A percentile compares a stretch with the other conserved stretches of the same genome.
These are phyloP conservation scores for Alauda arvensis DNA, from an alignment of 2,797 vertebrate genomes.

Conservation along the genomic window DNA sequence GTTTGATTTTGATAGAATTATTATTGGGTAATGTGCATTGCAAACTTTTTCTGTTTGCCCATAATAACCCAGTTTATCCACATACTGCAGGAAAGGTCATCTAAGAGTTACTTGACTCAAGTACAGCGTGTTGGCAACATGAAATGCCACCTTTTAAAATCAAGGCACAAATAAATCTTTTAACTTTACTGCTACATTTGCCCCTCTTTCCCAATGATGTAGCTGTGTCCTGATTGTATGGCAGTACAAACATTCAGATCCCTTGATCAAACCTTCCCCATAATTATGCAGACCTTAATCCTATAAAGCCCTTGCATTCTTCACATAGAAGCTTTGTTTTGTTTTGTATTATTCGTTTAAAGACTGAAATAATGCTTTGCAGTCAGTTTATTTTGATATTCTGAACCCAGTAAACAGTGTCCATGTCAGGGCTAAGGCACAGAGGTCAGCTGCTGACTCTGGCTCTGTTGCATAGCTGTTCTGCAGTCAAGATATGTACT, in stretches of 20 bases:
- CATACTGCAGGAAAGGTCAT: neutral
- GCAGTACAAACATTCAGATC: neutral
- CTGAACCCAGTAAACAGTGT: neutral
- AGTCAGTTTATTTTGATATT: neutral
- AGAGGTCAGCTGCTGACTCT: neutral
- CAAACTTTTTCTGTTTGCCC: neutral
- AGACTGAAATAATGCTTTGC: neutral
- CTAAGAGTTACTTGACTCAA: neutral
- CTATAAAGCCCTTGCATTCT: neutral
- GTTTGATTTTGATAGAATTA: constrained; percentile 5
- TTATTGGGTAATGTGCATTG: neutral
- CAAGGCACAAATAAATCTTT: neutral
- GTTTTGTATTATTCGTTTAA: neutral
- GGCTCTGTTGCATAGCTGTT: neutral
- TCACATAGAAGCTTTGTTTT: neutral
- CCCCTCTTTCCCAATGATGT: neutral
- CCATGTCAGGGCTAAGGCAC: neutral
- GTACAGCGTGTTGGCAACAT: neutral
- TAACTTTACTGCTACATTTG: neutral
- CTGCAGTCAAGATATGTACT: neutral
- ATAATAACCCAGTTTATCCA: neutral
- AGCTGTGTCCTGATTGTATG: neutral
- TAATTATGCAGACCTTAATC: neutral
- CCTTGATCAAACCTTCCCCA: neutral
- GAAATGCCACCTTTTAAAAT: neutral